phyloP scores from a whole-genome alignment of 1,140 invertebrate genomes.

The Hylaeus anthracinus region DNA sequence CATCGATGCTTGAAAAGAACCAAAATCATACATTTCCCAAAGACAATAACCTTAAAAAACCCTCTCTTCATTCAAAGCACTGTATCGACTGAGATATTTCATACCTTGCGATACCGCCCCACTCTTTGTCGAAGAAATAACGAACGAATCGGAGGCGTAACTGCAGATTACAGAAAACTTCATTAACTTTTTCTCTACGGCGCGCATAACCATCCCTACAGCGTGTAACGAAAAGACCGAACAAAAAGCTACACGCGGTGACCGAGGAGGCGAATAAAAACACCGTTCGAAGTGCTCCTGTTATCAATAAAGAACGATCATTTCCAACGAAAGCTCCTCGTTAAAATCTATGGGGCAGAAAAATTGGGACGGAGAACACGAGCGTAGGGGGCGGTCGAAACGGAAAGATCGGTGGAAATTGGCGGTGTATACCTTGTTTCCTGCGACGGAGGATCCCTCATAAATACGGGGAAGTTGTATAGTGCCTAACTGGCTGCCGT shows the following conservation, averaged over 20 bases:
- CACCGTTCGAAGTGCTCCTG: conserved; percentile 5
- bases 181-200: background rate
- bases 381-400: background rate
- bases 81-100: too few relatives aligned
- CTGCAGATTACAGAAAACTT: background rate
- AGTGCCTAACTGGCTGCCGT: conserved; percentile 41
- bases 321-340: conserved; percentile 46
- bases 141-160: background rate
- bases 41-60: too few relatives aligned
- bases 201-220: background rate
- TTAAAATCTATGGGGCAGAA: conserved; percentile 63
- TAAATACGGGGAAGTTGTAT: conserved; percentile 62
- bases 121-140: background rate
- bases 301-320: conserved; percentile 57
- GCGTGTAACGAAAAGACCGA: background rate
- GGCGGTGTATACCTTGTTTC: conserved; percentile 57
- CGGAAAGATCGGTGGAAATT: conserved; percentile 56
- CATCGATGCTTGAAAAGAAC: too few relatives aligned
- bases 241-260: background rate
- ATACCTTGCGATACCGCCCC: too few relatives aligned
- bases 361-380: conserved; percentile 55
- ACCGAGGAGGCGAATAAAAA: conserved; percentile 39
- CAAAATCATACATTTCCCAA: too few relatives aligned
- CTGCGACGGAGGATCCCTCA: conserved; percentile 59
- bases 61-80: too few relatives aligned